Evolutionary conservation across 2,113 vertebrate species (phyloP), one percentile per base, ranked within the genome.

Genomic region (Ciconia stormi): DNA sequence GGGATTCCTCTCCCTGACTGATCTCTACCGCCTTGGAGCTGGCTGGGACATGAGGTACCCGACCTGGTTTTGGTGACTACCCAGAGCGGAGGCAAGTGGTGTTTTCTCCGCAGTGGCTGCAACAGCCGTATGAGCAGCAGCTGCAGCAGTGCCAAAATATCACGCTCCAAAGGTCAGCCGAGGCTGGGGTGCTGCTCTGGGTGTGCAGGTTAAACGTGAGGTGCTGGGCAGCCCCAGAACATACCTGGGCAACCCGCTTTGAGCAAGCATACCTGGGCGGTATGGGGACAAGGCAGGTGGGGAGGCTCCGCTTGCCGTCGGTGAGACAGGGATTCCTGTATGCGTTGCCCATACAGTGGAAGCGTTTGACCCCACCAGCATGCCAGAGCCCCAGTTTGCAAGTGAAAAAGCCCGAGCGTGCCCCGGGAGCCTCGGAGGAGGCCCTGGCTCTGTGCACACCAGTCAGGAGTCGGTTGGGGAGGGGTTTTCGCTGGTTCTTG

Each of bases 151-250:
- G 73, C 80, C 40, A 19, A 40, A 27, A 12, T 20, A 12, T 6
- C 16, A 7, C 0, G 4, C 15, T 76, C 47, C 0, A 0, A n/a
- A 13, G 36, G 40, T 29, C 4, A 9, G 38, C 47, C 26, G 1
- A n/a, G 53, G 47, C 34, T 47, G 55, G 44, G 72, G 32, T 6
- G 53, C 62, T 56, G 72, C 77, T 52, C 58, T 17, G 32, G 77
- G 61, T 66, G 38, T 44, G 56, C 29, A 38, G 80, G 46, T 17
- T 58, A 11, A 27, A 34, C 0, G 3, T 0, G 19, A 59, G 52
- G 66, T 52, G 44, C 56, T 42, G 77, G 34, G 76, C 47, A 58
- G 47, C 23, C 34, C 65, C 25, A 10, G 25, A 36, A 32, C 26
- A 14, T 7, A 38, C 22, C 40, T 23, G 36, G 67, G 30, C 46